Conservation (phyloP, 2,113 vertebrate species). For the Mobula hypostoma region DNA sequence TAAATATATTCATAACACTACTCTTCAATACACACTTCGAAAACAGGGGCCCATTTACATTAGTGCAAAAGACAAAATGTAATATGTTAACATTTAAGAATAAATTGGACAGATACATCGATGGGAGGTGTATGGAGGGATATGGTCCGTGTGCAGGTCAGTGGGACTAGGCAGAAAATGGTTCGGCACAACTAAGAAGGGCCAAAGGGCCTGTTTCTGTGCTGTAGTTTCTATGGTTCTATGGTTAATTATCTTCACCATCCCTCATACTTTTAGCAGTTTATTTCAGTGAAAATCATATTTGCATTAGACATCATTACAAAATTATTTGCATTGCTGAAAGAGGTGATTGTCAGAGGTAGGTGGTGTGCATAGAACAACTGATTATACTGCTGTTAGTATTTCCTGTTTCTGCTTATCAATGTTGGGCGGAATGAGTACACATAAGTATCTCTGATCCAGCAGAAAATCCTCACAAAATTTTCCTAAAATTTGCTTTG, state of each 20-base stretch:
- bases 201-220: too few relatives aligned
- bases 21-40: background rate
- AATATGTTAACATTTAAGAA: too few relatives aligned
- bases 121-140: too few relatives aligned
- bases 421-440: background rate
- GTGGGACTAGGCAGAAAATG: too few relatives aligned
- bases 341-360: background rate
- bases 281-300: background rate
- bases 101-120: too few relatives aligned
- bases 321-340: background rate
- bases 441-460: background rate
- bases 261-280: background rate
- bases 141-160: too few relatives aligned
- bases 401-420: background rate
- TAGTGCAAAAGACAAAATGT: background rate
- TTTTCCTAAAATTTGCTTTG: background rate
- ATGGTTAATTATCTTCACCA: background rate
- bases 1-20: background rate
- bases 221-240: too few relatives aligned
- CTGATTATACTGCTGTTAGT: background rate
- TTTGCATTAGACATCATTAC: background rate
- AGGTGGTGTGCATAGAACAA: background rate
- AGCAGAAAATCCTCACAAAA: background rate
- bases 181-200: too few relatives aligned
- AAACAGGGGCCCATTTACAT: background rate